Evolutionary conservation across 2,888 invertebrate species (phyloP).

Genomic region (Brachylomia viminalis): DNA sequence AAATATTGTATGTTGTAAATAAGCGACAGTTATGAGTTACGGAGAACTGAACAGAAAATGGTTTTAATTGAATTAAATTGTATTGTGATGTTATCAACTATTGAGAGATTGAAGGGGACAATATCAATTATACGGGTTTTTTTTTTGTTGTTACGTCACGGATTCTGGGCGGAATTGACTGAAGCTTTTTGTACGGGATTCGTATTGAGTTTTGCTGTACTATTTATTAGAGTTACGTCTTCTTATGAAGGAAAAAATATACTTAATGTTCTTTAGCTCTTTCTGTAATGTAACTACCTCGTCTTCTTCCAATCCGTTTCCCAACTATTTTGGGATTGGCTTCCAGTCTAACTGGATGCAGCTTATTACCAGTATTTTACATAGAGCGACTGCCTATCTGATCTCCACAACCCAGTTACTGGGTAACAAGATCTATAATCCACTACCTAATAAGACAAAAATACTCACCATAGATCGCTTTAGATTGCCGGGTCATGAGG

Average conservation of each 20-base stretch:
- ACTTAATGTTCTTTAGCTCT: background rate
- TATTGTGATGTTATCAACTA: slow-evolving; percentile 44
- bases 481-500: background rate
- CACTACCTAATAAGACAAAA: background rate
- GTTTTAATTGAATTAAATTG: slow-evolving; percentile 66
- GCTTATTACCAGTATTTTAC: background rate
- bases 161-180: slow-evolving; percentile 1
- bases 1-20: slow-evolving; percentile 60
- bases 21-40: slow-evolving; percentile 61
- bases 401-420: background rate
- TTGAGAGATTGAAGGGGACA: slow-evolving; percentile 27
- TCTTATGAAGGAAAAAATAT: background rate
- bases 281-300: background rate
- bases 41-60: slow-evolving; percentile 49
- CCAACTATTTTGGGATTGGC: background rate
- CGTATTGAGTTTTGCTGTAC: background rate
- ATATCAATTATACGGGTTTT: slow-evolving; percentile 58
- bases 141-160: background rate
- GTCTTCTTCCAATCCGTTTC: background rate
- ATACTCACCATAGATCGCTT: background rate
- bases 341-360: background rate
- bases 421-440: background rate
- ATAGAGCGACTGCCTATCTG: background rate
- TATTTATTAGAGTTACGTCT: slow-evolving; percentile 1
- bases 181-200: background rate